Evolutionary conservation across 2,113 vertebrate species (phyloP), one percentile per base, ranked within the genome.

Genomic region (Lontra canadensis): DNA sequence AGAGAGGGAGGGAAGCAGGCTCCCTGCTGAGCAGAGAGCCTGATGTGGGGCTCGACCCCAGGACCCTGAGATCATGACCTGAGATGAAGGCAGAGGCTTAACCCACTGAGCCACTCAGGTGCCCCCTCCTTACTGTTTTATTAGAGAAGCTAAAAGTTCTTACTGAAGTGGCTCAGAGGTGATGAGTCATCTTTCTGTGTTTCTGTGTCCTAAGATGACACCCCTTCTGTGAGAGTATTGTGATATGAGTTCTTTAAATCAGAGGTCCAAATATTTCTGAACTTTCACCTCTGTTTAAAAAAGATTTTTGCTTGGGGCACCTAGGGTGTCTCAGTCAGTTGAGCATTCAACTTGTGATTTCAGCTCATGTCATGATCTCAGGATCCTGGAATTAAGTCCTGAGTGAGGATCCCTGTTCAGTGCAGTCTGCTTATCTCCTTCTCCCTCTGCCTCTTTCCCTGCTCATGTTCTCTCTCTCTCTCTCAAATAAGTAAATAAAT

Each of bases 201-300:
- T 79, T 83, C 85, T 81, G 6, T 71, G 42, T 88, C 23, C 61
- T 93, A 81, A 88, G 23, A 90, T 91, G 55, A 96, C 18, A 83
- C 34, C 5, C 79, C 20, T 85, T 52, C 25, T 52, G 6, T 74
- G 4, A 57, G 23, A 17, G 6, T 14, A 65, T 84, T 63, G 25
- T 71, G 10, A 57, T 81, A 17, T 55, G 47, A 85, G 10, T 85
- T 93, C 44, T 88, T 91, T 91, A 80, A 97, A 93, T 36, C 84
- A 89, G 42, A 93, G 10, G 11, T 69, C 86, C 55, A 90, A 87
- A 42, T 94, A 86, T 71, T 69, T 94, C 61, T 88, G 36, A 84
- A 57, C 31, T 65, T 81, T 63, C 21, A 93, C 7, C 12, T 79
- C 21, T 78, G 34, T 93, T 87, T 76, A 36, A 74, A 39, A 89